These are phyloP conservation scores for Polypterus senegalus DNA, from an alignment of 2,113 vertebrate genomes.

Conservation along the genomic window DNA sequence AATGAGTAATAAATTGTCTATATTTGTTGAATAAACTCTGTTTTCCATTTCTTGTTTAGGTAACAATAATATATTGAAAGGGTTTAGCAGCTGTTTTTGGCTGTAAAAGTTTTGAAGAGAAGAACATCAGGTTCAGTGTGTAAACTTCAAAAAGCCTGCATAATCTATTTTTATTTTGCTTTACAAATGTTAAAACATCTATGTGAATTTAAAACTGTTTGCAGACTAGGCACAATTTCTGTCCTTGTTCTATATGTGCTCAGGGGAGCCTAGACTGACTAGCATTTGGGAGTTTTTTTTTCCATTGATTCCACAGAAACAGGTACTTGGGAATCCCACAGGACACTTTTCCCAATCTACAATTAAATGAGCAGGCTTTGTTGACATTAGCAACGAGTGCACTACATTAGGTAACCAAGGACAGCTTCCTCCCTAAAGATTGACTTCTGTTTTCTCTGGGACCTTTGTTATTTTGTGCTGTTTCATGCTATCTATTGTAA, in stretches of 20 bases:
- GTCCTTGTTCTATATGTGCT: neutral
- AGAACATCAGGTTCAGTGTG: conserved; percentile 7
- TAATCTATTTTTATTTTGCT: conserved; percentile 5
- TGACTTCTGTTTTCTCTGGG: conserved; percentile 1
- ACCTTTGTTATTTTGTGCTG: conserved; percentile 2
- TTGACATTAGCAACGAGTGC: conserved; percentile 16
- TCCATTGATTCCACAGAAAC: conserved; percentile 9
- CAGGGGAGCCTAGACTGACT: conserved; percentile 10
- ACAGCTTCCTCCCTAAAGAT: conserved; percentile 13
- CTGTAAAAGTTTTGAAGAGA: conserved; percentile 5
- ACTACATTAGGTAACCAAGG: conserved; percentile 17
- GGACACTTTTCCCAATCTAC: conserved; percentile 12
- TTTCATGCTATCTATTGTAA: conserved; percentile 12
- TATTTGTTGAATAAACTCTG: conserved; percentile 6
- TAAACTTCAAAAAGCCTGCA: conserved; percentile 2
- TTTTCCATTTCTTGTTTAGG: conserved; percentile 2
- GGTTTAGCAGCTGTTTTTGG: conserved; percentile 11
- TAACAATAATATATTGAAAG: neutral
- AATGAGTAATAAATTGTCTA: no score
- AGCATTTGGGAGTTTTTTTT: conserved; percentile 14
- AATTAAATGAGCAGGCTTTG: conserved; percentile 18
- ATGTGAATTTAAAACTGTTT: neutral
- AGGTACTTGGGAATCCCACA: conserved; percentile 10
- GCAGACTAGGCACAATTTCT: conserved; percentile 2
- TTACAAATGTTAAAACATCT: conserved; percentile 6